phyloP scores from a whole-genome alignment of 2,888 invertebrate species.

The Caenorhabditis imperialis region DNA sequence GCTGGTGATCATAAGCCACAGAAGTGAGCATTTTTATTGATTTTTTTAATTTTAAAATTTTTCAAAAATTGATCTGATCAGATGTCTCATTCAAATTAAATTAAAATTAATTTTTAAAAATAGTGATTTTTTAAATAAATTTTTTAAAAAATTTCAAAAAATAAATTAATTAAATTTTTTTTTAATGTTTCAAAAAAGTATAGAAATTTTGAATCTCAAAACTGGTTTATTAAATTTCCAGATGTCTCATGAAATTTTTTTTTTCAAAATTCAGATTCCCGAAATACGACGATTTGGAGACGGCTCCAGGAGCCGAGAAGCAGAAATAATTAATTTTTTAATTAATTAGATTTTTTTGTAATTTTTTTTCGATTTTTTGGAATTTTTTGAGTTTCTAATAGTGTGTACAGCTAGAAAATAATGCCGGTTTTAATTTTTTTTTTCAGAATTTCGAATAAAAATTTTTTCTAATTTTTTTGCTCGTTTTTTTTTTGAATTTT shows the following conservation, averaged over 20 bases:
- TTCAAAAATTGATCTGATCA: too few species aligned
- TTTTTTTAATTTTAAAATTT: too few species aligned
- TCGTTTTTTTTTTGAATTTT: conserved; percentile 3
- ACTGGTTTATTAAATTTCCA: neutral
- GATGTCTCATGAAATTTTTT: neutral
- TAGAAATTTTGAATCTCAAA: too few species aligned
- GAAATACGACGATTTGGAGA: conserved; percentile 69
- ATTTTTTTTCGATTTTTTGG: conserved; percentile 1
- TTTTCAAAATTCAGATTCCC: conserved; percentile 54
- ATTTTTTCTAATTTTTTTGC: conserved; percentile 6
- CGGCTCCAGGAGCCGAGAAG: conserved; percentile 53
- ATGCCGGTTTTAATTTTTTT: too few species aligned
- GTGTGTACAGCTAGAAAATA: too few species aligned
- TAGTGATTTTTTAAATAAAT: too few species aligned
- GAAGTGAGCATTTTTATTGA: conserved; percentile 19
- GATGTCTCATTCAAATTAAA: too few species aligned
- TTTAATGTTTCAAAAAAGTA: too few species aligned
- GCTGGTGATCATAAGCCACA: conserved; percentile 51
- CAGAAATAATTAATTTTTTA: conserved; percentile 16
- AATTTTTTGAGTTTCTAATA: neutral
- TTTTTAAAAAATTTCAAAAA: too few species aligned
- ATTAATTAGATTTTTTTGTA: neutral
- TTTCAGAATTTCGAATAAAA: conserved; percentile 1
- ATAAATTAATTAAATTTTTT: too few species aligned
- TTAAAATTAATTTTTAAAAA: too few species aligned